Conservation (phyloP, 2,888 invertebrate species). For the Dioctria rufipes region DNA sequence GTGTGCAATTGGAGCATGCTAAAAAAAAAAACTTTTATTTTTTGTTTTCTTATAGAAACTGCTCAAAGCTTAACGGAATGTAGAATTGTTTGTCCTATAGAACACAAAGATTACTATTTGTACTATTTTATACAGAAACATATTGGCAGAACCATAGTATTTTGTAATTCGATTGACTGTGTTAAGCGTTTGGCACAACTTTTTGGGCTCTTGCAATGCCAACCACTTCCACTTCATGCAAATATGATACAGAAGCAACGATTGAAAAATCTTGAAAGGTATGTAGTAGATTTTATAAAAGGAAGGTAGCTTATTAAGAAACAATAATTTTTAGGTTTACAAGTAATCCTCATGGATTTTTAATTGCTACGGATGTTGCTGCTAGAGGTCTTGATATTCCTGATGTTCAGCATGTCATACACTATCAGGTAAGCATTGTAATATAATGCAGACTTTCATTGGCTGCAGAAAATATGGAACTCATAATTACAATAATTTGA, state of each 20-base stretch:
- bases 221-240: slow-evolving; percentile 86
- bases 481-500: too few species aligned
- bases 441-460: too few species aligned
- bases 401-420: slow-evolving; percentile 93
- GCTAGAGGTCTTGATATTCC: slow-evolving; percentile 97
- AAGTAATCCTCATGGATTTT: slow-evolving; percentile 79
- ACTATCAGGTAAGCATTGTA: slow-evolving; percentile 80
- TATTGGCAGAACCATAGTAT: slow-evolving; percentile 92
- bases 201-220: slow-evolving; percentile 79
- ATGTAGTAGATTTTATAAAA: not conserved
- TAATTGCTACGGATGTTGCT: slow-evolving; percentile 97
- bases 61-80: slow-evolving; percentile 89
- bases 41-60: slow-evolving; percentile 75
- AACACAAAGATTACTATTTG: slow-evolving; percentile 92
- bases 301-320: too few species aligned
- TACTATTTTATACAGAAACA: slow-evolving; percentile 91
- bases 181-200: slow-evolving; percentile 84
- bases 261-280: slow-evolving; percentile 92
- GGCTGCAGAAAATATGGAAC: too few species aligned
- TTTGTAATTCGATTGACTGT: slow-evolving; percentile 95
- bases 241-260: slow-evolving; percentile 96
- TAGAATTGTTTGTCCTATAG: slow-evolving; percentile 82
- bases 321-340: slow-evolving; percentile 75
- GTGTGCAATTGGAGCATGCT: not conserved
- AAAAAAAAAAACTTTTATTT: not conserved